phyloP scores from a whole-genome alignment of 2,113 vertebrate genomes.

The Monopterus albus region DNA sequence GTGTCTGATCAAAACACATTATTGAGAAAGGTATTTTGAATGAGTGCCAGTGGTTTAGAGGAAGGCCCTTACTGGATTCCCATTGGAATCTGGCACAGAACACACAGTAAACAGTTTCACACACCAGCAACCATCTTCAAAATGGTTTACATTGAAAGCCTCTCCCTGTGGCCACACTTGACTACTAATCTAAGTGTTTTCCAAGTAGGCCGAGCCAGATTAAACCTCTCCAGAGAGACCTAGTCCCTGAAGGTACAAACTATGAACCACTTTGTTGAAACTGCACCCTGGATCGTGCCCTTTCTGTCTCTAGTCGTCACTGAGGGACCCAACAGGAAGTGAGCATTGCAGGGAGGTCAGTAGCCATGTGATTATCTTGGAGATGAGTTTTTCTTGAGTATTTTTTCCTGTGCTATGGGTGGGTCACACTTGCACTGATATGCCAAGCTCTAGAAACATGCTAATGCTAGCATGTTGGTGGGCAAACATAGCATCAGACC shows the following conservation, averaged over 20 bases:
- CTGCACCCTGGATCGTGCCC: slow-evolving; percentile 51
- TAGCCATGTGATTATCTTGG: slow-evolving; percentile 38
- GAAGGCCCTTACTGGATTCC: slow-evolving; percentile 40
- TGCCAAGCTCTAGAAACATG: slow-evolving; percentile 3
- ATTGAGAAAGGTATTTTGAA: slow-evolving; percentile 35
- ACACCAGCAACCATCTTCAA: slow-evolving; percentile 49
- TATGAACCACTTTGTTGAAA: slow-evolving; percentile 32
- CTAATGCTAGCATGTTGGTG: not conserved
- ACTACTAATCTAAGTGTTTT: slow-evolving; percentile 59
- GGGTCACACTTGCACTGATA: not conserved
- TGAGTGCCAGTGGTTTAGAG: slow-evolving; percentile 23
- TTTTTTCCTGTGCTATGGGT: not conserved
- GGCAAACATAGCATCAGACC: not conserved
- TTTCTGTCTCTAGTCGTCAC: slow-evolving; percentile 44
- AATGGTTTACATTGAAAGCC: slow-evolving; percentile 54
- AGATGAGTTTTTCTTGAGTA: slow-evolving; percentile 37
- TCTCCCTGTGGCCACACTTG: slow-evolving; percentile 30
- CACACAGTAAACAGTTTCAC: slow-evolving; percentile 60
- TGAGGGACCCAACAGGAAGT: slow-evolving; percentile 63
- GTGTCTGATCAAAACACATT: not conserved
- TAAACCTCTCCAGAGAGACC: slow-evolving; percentile 44
- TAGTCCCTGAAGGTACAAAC: slow-evolving; percentile 43
- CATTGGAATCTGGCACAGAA: slow-evolving; percentile 50
- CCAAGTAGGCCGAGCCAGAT: slow-evolving; percentile 50
- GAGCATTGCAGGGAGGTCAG: slow-evolving; percentile 16